Evolutionary conservation across 2,888 invertebrate species (phyloP).

Genomic region (Meghimatium bilineatum): DNA sequence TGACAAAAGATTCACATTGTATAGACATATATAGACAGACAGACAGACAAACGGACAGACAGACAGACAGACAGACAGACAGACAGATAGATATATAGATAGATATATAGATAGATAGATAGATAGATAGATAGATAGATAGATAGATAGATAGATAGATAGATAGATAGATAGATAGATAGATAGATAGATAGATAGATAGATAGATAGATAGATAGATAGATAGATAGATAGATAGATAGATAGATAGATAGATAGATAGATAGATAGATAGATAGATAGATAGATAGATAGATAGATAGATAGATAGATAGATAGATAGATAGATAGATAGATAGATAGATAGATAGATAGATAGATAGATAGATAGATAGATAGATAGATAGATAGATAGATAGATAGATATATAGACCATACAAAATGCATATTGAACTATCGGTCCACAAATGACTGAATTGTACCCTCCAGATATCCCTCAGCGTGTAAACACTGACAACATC

Average conservation of each 20-base stretch:
- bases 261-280: background rate
- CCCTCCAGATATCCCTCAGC: too few relatives aligned
- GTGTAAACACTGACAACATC: too few relatives aligned
- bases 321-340: background rate
- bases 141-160: background rate
- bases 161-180: background rate
- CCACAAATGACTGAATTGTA: too few relatives aligned
- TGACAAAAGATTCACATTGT: too few relatives aligned
- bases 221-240: conserved; percentile 1
- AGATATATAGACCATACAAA: background rate
- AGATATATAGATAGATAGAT: too few relatives aligned
- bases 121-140: conserved; percentile 6
- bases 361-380: conserved; percentile 12
- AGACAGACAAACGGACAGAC: conserved; percentile 6
- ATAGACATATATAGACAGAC: conserved; percentile 21
- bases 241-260: background rate
- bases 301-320: background rate
- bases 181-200: conserved; percentile 6
- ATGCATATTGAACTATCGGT: too few relatives aligned
- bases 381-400: conserved; percentile 12
- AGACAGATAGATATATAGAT: too few relatives aligned
- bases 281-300: background rate
- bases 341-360: background rate
- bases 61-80: too few relatives aligned
- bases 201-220: background rate